phyloP scores from a whole-genome alignment of 2,888 invertebrate genomes.

The Salpingus planirostris region DNA sequence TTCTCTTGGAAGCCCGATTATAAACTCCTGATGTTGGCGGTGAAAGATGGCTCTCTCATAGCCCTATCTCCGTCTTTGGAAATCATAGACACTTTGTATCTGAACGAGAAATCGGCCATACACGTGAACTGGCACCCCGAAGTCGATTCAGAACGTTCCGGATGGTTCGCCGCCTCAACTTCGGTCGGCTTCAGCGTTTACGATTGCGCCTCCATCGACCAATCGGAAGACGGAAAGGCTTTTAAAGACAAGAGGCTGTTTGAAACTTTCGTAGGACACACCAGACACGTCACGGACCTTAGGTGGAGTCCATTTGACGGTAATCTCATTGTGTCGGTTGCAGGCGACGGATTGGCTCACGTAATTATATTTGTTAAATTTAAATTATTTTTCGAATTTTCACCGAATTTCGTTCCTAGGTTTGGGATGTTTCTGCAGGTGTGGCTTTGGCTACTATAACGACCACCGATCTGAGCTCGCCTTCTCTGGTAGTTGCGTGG shows the following conservation, averaged over 20 bases:
- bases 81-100: slow-evolving; percentile 36
- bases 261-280: too few species aligned
- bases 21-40: slow-evolving; percentile 52
- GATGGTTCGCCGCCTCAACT: slow-evolving; percentile 56
- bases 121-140: slow-evolving; percentile 65
- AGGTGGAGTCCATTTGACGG: slow-evolving; percentile 32
- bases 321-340: slow-evolving; percentile 52
- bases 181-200: slow-evolving; percentile 46
- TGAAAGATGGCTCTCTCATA: slow-evolving; percentile 49
- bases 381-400: too few species aligned
- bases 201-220: slow-evolving; percentile 26
- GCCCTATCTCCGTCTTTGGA: slow-evolving; percentile 23
- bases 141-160: too few species aligned
- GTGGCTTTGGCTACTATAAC: too few species aligned
- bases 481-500: too few species aligned
- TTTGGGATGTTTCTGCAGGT: slow-evolving; percentile 63
- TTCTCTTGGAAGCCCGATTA: slow-evolving; percentile 54
- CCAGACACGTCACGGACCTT: slow-evolving; percentile 16
- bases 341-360: slow-evolving; percentile 60
- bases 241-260: too few species aligned
- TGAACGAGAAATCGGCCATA: slow-evolving; percentile 55
- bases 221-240: background rate
- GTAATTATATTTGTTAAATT: slow-evolving; percentile 46
- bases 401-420: slow-evolving; percentile 36
- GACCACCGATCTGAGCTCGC: too few species aligned